phyloP scores from a whole-genome alignment of 1,140 invertebrate genomes.

The Brachionus sp. region DNA sequence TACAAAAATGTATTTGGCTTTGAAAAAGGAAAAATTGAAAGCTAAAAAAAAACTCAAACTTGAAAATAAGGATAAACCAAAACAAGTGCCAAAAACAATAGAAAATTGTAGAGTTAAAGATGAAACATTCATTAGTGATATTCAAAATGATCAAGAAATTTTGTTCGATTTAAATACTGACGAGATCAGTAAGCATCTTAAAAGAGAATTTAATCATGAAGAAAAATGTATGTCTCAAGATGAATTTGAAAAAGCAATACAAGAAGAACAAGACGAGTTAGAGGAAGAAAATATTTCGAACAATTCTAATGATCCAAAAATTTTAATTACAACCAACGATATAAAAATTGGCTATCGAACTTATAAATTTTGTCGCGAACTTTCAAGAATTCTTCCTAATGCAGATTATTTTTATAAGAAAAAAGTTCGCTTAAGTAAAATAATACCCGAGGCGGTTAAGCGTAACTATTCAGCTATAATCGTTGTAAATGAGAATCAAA shows the following conservation, averaged over 20 bases:
- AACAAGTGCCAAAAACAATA: constrained; percentile 80
- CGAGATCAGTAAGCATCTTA: constrained; percentile 45
- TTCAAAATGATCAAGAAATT: constrained; percentile 73
- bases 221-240: constrained; percentile 14
- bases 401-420: constrained; percentile 73
- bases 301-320: constrained; percentile 79
- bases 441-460: constrained; percentile 70
- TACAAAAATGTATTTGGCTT: constrained; percentile 50
- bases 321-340: constrained; percentile 93
- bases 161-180: constrained; percentile 50
- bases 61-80: constrained; percentile 61
- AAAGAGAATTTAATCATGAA: not conserved
- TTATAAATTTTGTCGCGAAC: constrained; percentile 83
- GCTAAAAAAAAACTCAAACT: constrained; percentile 50
- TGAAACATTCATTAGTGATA: constrained; percentile 73
- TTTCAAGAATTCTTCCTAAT: constrained; percentile 85
- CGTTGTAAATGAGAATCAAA: not conserved
- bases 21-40: constrained; percentile 51
- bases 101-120: constrained; percentile 85
- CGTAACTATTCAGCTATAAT: not conserved
- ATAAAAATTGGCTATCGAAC: constrained; percentile 73
- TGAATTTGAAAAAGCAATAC: constrained; percentile 50
- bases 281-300: constrained; percentile 83
- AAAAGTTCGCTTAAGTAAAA: constrained; percentile 81
- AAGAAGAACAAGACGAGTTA: constrained; percentile 66